Percentiles rank a stretch among this genome's conserved stretches.
phyloP scores from a whole-genome alignment of 1,140 invertebrate species.

The Coboldia fuscipes region DNA sequence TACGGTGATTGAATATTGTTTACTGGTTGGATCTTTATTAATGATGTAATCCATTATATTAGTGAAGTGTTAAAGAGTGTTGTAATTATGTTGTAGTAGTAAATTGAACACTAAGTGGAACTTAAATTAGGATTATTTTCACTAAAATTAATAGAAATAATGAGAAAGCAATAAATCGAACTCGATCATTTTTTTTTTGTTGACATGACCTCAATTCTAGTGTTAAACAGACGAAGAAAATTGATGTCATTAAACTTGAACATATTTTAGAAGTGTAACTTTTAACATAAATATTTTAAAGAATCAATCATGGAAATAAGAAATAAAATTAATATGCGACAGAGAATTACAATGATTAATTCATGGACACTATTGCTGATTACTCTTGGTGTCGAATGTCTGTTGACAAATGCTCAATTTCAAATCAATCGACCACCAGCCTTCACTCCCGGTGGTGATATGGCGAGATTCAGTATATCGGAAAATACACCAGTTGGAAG shows the following conservation, averaged over 20 bases:
- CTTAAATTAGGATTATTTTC: too few relatives aligned
- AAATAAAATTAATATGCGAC: background rate
- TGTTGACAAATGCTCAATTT: constrained; percentile 9
- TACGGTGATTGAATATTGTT: too few relatives aligned
- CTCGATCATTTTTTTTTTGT: too few relatives aligned
- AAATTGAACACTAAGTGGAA: too few relatives aligned
- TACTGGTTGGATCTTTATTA: too few relatives aligned
- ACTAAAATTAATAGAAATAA: too few relatives aligned
- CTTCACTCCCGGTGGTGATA: constrained; percentile 55
- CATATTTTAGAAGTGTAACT: background rate
- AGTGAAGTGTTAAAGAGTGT: too few relatives aligned
- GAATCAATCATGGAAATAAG: background rate
- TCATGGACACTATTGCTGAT: background rate
- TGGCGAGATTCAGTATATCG: constrained; percentile 47
- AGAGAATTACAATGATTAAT: background rate
- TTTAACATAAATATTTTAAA: background rate
- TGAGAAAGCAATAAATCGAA: too few relatives aligned
- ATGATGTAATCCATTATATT: too few relatives aligned
- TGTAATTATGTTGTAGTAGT: too few relatives aligned
- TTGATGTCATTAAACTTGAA: background rate
- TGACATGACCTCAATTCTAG: too few relatives aligned
- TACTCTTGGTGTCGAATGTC: background rate
- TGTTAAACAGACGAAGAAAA: too few relatives aligned
- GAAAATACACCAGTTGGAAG: constrained; percentile 55
- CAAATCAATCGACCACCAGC: constrained; percentile 49